A percentile compares a stretch with the other conserved stretches of the same genome.
These are phyloP conservation scores for Steinernema feltiae DNA, from an alignment of 1,140 invertebrate species.

Conservation along the genomic window DNA sequence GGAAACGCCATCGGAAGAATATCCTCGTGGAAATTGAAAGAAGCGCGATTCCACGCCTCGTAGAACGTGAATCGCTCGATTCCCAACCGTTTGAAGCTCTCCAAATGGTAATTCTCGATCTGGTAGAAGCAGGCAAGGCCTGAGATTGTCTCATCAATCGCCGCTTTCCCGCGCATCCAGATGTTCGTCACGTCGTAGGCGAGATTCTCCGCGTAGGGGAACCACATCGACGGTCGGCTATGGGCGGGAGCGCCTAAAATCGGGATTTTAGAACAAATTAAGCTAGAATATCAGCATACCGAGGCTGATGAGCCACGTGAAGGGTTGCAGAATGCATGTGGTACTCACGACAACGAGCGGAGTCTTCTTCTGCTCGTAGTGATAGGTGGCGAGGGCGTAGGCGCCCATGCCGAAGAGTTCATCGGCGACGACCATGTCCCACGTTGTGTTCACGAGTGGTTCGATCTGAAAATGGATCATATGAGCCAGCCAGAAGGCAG, in stretches of 20 bases:
- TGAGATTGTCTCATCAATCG: not conserved
- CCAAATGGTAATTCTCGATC: not conserved
- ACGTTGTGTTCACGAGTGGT: not conserved
- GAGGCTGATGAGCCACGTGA: not conserved
- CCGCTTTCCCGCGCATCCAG: not conserved
- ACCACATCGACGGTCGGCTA: not conserved
- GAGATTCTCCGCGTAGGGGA: not conserved
- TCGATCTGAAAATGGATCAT: not conserved
- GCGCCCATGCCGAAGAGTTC: slow-evolving; percentile 8
- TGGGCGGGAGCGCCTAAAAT: not conserved
- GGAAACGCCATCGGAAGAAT: not conserved
- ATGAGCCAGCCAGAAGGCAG: too few relatives aligned
- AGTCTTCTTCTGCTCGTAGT: not conserved
- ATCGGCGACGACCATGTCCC: slow-evolving; percentile 2
- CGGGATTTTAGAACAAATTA: not conserved
- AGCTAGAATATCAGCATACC: not conserved
- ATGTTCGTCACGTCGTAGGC: not conserved
- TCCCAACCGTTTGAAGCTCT: not conserved
- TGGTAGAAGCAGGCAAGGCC: not conserved
- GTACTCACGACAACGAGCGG: not conserved
- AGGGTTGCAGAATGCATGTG: not conserved
- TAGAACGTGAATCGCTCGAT: not conserved
- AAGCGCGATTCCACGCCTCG: not conserved
- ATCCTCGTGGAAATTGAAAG: not conserved
- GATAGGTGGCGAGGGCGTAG: not conserved